Conservation (phyloP, 2,113 vertebrate genomes). For the Epinephelus moara region DNA sequence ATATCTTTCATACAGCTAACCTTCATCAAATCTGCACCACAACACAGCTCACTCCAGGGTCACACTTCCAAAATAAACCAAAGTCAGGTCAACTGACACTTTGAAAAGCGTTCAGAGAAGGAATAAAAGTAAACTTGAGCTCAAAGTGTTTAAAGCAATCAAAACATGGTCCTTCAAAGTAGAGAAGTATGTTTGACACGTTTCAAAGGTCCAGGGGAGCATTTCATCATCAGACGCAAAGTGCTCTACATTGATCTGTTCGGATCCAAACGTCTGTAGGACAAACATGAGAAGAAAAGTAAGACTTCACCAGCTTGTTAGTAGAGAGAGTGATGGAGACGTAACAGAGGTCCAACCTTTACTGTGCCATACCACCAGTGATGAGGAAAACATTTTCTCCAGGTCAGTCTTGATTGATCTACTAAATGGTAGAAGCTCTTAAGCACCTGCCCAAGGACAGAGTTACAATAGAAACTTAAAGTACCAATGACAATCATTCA, state of each 20-base stretch:
- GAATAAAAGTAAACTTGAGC: slow-evolving; percentile 49
- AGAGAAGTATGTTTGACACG: slow-evolving; percentile 18
- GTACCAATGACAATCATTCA: no score
- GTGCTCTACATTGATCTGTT: neutral
- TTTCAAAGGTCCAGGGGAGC: neutral
- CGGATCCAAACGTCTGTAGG: slow-evolving; percentile 8
- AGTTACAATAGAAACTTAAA: no score
- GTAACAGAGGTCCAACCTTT: neutral
- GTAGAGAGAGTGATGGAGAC: slow-evolving; percentile 6
- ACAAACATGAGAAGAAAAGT: neutral
- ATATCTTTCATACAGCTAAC: slow-evolving; percentile 15
- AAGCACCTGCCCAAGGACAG: no score
- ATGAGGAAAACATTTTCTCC: no score
- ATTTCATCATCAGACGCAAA: slow-evolving; percentile 8
- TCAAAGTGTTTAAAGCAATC: slow-evolving; percentile 35
- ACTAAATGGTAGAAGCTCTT: no score
- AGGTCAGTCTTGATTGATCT: no score
- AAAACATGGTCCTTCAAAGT: slow-evolving; percentile 26
- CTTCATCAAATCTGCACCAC: slow-evolving; percentile 15
- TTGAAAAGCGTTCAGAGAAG: slow-evolving; percentile 35
- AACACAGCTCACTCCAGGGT: slow-evolving; percentile 15
- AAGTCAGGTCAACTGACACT: slow-evolving; percentile 16
- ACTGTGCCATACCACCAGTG: neutral
- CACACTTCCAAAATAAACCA: slow-evolving; percentile 60
- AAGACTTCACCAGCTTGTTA: slow-evolving; percentile 1